phyloP scores from a whole-genome alignment of 2,888 invertebrate species.

The Nomada fucata region DNA sequence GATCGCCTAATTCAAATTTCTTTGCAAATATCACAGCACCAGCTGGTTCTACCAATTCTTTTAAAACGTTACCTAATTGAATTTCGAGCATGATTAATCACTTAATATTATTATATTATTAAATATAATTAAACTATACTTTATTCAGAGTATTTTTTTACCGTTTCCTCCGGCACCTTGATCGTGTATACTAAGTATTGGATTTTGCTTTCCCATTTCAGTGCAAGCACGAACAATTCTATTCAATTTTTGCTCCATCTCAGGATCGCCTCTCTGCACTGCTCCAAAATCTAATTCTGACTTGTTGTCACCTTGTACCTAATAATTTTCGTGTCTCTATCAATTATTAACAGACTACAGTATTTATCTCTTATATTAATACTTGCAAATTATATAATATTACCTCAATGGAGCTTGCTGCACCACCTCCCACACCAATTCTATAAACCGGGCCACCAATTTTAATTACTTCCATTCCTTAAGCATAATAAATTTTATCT shows the following conservation, averaged over 20 bases:
- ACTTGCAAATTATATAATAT: constrained; percentile 10
- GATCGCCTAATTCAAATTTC: constrained; percentile 96
- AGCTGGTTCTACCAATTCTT: constrained; percentile 97
- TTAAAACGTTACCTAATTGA: constrained; percentile 94
- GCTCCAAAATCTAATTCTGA: constrained; percentile 97
- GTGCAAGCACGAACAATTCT: constrained; percentile 96
- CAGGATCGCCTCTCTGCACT: constrained; percentile 98
- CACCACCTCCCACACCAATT: constrained; percentile 99
- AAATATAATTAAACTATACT: neutral
- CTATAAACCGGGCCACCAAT: constrained; percentile 98
- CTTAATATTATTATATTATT: neutral
- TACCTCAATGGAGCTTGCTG: constrained; percentile 96
- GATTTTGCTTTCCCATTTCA: constrained; percentile 92
- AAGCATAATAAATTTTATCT: neutral
- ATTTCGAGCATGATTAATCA: constrained; percentile 12
- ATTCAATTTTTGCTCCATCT: constrained; percentile 99
- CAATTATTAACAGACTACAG: constrained; percentile 4
- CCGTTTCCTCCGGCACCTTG: constrained; percentile 99
- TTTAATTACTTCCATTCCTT: constrained; percentile 96
- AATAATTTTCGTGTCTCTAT: constrained; percentile 3
- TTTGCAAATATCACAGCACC: constrained; percentile 96
- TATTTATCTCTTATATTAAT: neutral
- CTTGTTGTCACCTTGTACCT: constrained; percentile 94
- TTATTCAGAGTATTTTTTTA: constrained; percentile 61
- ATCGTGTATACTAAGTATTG: constrained; percentile 98